Evolutionary conservation across 1,140 invertebrate genomes (phyloP), one percentile per base, ranked within the genome.

Genomic region (Acromyrmex echinatior): DNA sequence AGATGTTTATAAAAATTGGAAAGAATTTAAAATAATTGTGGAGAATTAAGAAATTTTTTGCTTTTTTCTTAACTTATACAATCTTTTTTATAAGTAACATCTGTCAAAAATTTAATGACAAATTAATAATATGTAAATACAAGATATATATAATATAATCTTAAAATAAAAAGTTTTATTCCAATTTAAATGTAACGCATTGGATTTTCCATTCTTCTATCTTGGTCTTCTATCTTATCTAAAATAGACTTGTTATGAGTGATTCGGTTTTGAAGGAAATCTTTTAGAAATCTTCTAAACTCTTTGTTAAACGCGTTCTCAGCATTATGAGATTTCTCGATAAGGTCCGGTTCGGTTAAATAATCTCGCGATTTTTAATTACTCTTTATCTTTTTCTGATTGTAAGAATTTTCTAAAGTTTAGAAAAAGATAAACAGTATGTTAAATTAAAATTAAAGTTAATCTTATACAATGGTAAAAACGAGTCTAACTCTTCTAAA

Each of bases 241-340:
- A 21, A 53, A 6, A 16, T 2, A 25, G 10, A 31, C 1, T 74
- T 56, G 10, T n/a, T 16, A 60, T 60, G 1, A 60, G 53, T 58
- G 73, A 76, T 76, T 76, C 31, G 9, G 12, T 60, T 76, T 76
- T 21, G n/a, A 3, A 16, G 7, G 7, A 77, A 62, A 45, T 35
- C 21, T 16, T n/a, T 56, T 10, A 2, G 14, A 25, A 25, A 25
- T 25, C 25, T 25, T 25, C 25, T 21, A 45, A 45, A 10, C 3
- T 16, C 14, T 77, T 35, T 25, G 56, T 60, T 77, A 77, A 77
- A 2, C 9, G 56, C 2, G 39, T 21, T 62, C 9, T 21, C 74
- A 25, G 1, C 56, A 35, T 18, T 6, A 49, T 28, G 60, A 79
- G 3, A 66, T 16, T 51, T 7, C 10, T 31, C 18, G 39, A 78